Percentiles rank a stretch among this genome's conserved stretches.
Evolutionary conservation across 2,113 vertebrate species (phyloP).

Genomic region (Salvelinus fontinalis): DNA sequence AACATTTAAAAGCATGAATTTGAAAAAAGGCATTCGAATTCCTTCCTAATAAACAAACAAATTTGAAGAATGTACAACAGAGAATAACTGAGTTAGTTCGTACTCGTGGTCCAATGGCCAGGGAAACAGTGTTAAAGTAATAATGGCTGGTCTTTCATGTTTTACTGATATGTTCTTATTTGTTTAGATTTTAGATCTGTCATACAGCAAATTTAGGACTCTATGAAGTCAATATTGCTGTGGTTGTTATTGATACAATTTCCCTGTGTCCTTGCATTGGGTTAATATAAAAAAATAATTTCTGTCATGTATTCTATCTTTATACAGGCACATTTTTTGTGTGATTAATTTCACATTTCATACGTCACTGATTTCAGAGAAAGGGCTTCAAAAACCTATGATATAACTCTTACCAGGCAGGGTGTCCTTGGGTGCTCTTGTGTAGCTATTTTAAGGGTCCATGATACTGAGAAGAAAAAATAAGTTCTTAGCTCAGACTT

Average conservation of each 20-base stretch:
- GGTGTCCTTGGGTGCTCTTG: neutral
- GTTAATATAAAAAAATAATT: no score
- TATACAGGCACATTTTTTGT: neutral
- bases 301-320: neutral
- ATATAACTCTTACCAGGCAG: neutral
- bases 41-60: neutral
- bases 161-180: neutral
- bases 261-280: no score
- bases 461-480: conserved; percentile 9
- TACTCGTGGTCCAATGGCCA: neutral
- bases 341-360: no score
- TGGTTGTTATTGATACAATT: neutral
- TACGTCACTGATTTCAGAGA: no score
- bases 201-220: neutral
- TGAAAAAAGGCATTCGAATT: neutral
- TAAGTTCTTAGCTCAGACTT: no score
- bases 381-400: no score
- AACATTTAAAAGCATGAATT: neutral
- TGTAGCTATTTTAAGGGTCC: neutral
- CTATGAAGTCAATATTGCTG: neutral
- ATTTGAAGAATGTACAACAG: neutral
- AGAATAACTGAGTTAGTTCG: neutral
- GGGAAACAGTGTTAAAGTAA: neutral
- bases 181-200: neutral
- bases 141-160: neutral